phyloP scores from a whole-genome alignment of 2,113 vertebrate genomes.

The Callithrix jacchus region DNA sequence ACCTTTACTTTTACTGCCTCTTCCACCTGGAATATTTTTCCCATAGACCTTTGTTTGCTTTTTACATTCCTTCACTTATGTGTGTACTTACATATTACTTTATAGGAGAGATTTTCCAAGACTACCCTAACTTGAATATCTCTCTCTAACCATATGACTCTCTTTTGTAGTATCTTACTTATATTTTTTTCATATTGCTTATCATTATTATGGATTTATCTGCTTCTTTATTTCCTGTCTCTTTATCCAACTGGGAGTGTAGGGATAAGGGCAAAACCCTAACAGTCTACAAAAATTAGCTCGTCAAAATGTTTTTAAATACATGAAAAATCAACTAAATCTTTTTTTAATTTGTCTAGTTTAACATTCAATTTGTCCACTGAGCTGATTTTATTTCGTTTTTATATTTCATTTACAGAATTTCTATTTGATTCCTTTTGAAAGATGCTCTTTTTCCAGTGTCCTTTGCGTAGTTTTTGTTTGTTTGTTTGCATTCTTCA shows the following conservation, averaged over 20 bases:
- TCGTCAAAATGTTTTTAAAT: not conserved
- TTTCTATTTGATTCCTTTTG: not conserved
- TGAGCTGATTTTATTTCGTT: not conserved
- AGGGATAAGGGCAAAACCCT: rapidly evolving
- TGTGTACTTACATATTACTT: not conserved
- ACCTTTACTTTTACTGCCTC: not conserved
- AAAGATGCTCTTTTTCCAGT: not conserved
- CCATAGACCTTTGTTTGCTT: not conserved
- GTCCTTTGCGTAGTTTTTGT: not conserved
- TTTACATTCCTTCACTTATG: not conserved
- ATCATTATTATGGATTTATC: not conserved
- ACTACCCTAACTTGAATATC: not conserved
- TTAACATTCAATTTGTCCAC: not conserved
- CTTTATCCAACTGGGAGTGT: not conserved
- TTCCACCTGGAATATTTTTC: not conserved
- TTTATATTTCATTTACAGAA: not conserved
- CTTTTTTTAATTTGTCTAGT: not conserved
- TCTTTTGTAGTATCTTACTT: not conserved
- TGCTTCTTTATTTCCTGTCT: not conserved
- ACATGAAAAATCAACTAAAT: not conserved
- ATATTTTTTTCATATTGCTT: not conserved
- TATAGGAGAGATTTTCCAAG: not conserved
- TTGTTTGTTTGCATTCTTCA: not conserved
- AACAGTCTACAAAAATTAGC: not conserved
- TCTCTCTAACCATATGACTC: not conserved